Base-by-base conservation (phyloP, 1,140 invertebrate species). In the Schlechtendalia chinensis region DNA sequence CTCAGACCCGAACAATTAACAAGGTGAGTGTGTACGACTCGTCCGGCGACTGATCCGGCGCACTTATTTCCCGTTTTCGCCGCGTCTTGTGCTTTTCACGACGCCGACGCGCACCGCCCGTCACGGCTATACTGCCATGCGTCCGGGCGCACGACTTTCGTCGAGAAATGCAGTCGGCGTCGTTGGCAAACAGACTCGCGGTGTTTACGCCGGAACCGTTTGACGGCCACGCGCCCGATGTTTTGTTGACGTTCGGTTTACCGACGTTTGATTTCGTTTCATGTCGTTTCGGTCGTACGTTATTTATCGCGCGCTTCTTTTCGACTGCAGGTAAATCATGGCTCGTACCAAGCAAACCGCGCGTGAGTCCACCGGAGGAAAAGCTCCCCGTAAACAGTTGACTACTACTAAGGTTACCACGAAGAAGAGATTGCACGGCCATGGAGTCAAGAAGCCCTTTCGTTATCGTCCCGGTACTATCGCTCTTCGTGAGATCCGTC, bases 331-430 rank as follows among this genome's bases (percentile, higher is more conserved):
- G 10, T 81, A 5, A 50, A 56, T 8, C 50, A 94, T 94, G 93
- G 93, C 93, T 82, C 91, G 93, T 91, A 94, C 93, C 8, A 94
- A 94, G 89, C 93, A 94, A 84, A 94, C 93, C 29, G 93, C 93
- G 24, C 90, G 93, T 88, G 92, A 93, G 85, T 92, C 91, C 4
- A 93, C 91, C 10, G 92, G 92, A 89, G 92, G 92, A 84, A 94
- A 94, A 87, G 93, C 93, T 83, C 91, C 91, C 14, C 85, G 91
- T 72, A 93, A 92, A 84, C 91, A 92, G 84, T 84, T 94, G 82
- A n/a, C n/a, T n/a, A 92, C 92, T 0, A 94, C 93, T 27, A 94
- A 94, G 86, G 93, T 93, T 17, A 90, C 90, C 6, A n/a, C 87
- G 91, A 84, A 93, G 93, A 85, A 92, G 91, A 83, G 94, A n/a